Conservation (phyloP, 2,797 vertebrate genomes). For the Rhabdomys pumilio region DNA sequence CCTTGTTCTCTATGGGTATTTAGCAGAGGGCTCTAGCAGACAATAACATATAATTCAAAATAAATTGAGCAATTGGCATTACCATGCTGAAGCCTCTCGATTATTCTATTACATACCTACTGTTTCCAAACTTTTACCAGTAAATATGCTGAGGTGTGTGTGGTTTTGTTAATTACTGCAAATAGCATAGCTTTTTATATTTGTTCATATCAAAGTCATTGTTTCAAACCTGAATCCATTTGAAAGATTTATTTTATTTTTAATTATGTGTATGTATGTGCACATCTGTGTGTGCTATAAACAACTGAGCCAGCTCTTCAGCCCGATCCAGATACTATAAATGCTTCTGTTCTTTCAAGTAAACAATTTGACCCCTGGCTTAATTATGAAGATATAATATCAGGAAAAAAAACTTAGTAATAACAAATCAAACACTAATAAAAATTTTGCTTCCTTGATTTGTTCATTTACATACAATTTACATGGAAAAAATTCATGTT, state of each 20-base stretch:
- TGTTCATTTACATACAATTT: slow-evolving; percentile 47
- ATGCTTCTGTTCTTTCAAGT: slow-evolving; percentile 1
- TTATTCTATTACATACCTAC: background rate
- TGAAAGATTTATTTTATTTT: background rate
- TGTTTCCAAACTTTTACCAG: slow-evolving; percentile 38
- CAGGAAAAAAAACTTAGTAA: background rate
- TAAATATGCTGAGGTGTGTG: slow-evolving; percentile 17
- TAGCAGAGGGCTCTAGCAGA: slow-evolving; percentile 45
- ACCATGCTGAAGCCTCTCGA: background rate
- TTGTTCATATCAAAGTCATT: slow-evolving; percentile 25
- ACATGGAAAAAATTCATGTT: background rate
- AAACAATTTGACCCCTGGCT: background rate
- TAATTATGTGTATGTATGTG: background rate
- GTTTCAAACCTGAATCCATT: background rate
- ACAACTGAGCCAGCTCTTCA: background rate
- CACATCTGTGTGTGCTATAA: background rate
- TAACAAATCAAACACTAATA: background rate
- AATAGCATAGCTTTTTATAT: slow-evolving; percentile 38
- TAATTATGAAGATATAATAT: background rate
- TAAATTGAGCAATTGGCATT: background rate
- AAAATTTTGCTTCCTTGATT: slow-evolving; percentile 4
- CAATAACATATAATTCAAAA: slow-evolving; percentile 60
- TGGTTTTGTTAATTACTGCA: background rate
- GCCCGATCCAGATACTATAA: slow-evolving; percentile 35
- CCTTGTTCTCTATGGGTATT: background rate